phyloP scores from a whole-genome alignment of 2,113 vertebrate genomes.

The Leuciscus idus region DNA sequence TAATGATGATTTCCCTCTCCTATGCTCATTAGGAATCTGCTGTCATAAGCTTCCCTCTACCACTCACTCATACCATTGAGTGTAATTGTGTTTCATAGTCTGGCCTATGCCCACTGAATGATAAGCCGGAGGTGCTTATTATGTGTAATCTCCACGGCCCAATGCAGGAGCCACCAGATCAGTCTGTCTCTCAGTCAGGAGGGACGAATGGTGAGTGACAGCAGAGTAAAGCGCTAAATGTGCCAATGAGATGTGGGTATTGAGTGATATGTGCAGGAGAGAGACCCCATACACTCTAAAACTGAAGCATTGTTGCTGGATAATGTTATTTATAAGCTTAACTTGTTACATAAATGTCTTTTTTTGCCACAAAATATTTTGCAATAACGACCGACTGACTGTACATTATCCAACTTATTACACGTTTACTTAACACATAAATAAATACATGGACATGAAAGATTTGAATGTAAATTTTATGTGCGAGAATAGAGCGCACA shows the following conservation, averaged over 20 bases:
- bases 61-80: slow-evolving; percentile 66
- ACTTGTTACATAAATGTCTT: not conserved
- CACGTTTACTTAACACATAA: not conserved
- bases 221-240: slow-evolving; percentile 33
- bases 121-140: slow-evolving; percentile 35
- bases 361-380: too few species aligned
- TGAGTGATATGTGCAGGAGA: slow-evolving; percentile 28
- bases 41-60: slow-evolving; percentile 67
- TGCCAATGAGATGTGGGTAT: slow-evolving; percentile 19
- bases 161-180: slow-evolving; percentile 25
- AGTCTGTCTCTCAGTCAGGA: slow-evolving; percentile 9
- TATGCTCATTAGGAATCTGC: slow-evolving; percentile 69
- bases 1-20: slow-evolving; percentile 67
- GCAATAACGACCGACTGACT: not conserved
- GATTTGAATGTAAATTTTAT: not conserved
- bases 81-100: slow-evolving; percentile 66
- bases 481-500: not conserved
- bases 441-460: not conserved
- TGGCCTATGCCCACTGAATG: slow-evolving; percentile 42
- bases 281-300: not conserved
- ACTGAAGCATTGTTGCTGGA: not conserved
- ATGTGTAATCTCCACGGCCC: slow-evolving; percentile 47
- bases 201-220: not conserved
- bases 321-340: not conserved
- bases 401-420: not conserved